Evolutionary conservation across 2,888 invertebrate species (phyloP).

Genomic region (Siphlonurus alternatus): DNA sequence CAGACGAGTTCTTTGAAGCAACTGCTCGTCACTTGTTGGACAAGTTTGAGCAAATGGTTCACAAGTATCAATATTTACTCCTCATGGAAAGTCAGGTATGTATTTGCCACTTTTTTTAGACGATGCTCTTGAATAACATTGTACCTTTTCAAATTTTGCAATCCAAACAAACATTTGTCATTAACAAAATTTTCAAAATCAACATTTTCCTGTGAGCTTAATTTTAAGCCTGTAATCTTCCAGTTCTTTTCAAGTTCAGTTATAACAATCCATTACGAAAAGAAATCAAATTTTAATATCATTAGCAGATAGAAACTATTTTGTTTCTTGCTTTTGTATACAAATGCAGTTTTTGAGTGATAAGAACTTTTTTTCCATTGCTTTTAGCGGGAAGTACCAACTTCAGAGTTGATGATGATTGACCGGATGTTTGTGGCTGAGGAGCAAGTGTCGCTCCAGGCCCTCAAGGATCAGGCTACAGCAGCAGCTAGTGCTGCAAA

Average conservation of each 20-base stretch:
- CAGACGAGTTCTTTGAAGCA: slow-evolving; percentile 45
- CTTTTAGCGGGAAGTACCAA: slow-evolving; percentile 46
- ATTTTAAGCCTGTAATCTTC: no score
- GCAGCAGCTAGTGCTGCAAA: slow-evolving; percentile 6
- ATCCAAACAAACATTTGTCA: neutral
- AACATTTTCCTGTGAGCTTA: no score
- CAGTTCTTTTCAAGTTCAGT: no score
- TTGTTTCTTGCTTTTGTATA: slow-evolving; percentile 4
- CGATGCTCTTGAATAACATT: neutral
- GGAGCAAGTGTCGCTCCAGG: slow-evolving; percentile 44
- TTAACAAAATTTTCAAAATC: neutral
- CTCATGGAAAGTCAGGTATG: slow-evolving; percentile 64
- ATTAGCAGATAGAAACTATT: no score
- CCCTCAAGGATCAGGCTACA: slow-evolving; percentile 34
- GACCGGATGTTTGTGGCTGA: slow-evolving; percentile 56
- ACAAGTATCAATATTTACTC: slow-evolving; percentile 53
- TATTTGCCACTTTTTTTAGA: slow-evolving; percentile 8
- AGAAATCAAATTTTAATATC: no score
- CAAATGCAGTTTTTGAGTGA: neutral
- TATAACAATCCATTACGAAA: no score
- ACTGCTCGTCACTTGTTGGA: slow-evolving; percentile 48
- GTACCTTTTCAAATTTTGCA: neutral
- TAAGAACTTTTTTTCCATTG: slow-evolving; percentile 2
- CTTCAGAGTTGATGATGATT: slow-evolving; percentile 61
- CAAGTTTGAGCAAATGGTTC: slow-evolving; percentile 50